These are phyloP conservation scores for Troglohyphantes excavatus DNA, from an alignment of 2,888 invertebrate species.

Conservation along the genomic window DNA sequence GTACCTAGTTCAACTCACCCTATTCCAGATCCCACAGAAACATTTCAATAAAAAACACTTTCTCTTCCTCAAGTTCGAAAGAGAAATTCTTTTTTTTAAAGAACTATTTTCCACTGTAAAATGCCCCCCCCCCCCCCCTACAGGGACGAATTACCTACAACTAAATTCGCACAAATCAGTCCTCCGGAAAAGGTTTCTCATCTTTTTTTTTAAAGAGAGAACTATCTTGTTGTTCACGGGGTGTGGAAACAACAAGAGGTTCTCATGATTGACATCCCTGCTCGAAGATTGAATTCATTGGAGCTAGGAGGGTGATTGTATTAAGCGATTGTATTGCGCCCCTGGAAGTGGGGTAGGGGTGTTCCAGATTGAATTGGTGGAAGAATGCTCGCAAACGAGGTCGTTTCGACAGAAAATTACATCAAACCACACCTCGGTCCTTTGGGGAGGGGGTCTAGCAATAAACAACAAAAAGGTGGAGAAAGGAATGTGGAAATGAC, in stretches of 20 bases:
- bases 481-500: not conserved
- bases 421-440: constrained; percentile 61
- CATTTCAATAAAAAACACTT: too few relatives aligned
- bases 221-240: constrained; percentile 17
- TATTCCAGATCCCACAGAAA: too few relatives aligned
- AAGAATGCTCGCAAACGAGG: constrained; percentile 71
- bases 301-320: constrained; percentile 21
- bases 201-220: not conserved
- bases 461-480: not conserved
- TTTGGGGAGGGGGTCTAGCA: not conserved
- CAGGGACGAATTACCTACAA: constrained; percentile 6
- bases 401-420: constrained; percentile 68
- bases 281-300: constrained; percentile 45
- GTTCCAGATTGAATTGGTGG: constrained; percentile 66
- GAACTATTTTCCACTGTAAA: too few relatives aligned
- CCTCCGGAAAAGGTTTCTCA: not conserved
- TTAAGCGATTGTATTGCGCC: constrained; percentile 57
- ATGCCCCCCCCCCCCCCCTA: too few relatives aligned
- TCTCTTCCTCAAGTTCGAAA: too few relatives aligned
- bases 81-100: too few relatives aligned
- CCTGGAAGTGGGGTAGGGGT: constrained; percentile 9
- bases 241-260: not conserved
- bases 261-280: constrained; percentile 1
- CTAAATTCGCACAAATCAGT: not conserved
- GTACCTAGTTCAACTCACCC: too few relatives aligned